A percentile compares a stretch with the other conserved stretches of the same genome.
Evolutionary conservation across 1,140 invertebrate genomes (phyloP).

Genomic region (Tribolium madens): DNA sequence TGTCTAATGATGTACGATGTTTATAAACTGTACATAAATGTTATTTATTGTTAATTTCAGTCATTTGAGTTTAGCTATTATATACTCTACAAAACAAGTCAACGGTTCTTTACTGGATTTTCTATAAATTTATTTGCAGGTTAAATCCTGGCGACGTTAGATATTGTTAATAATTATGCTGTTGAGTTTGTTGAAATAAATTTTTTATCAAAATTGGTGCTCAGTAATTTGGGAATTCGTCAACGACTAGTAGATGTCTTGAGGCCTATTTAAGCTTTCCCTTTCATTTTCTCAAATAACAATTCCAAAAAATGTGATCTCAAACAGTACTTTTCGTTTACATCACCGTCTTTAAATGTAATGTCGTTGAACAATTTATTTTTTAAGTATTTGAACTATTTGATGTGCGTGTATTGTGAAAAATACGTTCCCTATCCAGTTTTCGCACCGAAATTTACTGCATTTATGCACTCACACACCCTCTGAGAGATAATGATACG

Average conservation of each 20-base stretch:
- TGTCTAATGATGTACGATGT: slow-evolving; percentile 44
- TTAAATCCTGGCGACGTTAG: slow-evolving; percentile 1
- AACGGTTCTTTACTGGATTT: slow-evolving; percentile 16
- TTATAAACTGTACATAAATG: slow-evolving; percentile 52
- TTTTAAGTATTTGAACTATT: slow-evolving; percentile 29
- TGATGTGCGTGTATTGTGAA: slow-evolving; percentile 41
- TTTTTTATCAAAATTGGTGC: slow-evolving; percentile 1
- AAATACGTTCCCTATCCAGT: slow-evolving; percentile 32
- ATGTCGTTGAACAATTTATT: slow-evolving; percentile 29
- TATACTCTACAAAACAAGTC: not conserved
- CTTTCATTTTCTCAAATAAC: not conserved
- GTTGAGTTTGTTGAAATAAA: slow-evolving; percentile 22
- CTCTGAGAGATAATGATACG: not conserved
- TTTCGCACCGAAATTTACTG: slow-evolving; percentile 18
- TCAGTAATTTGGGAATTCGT: slow-evolving; percentile 24
- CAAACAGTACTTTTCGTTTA: slow-evolving; percentile 10
- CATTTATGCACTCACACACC: slow-evolving; percentile 13
- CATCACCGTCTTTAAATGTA: slow-evolving; percentile 34
- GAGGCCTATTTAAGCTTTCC: not conserved
- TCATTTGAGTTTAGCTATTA: slow-evolving; percentile 39
- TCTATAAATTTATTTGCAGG: not conserved
- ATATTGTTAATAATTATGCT: slow-evolving; percentile 38
- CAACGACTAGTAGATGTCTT: slow-evolving; percentile 20
- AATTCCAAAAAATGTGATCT: slow-evolving; percentile 33
- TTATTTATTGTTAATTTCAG: slow-evolving; percentile 52